Evolutionary conservation across 2,797 vertebrate genomes (phyloP).

Genomic region (Spatula clypeata): DNA sequence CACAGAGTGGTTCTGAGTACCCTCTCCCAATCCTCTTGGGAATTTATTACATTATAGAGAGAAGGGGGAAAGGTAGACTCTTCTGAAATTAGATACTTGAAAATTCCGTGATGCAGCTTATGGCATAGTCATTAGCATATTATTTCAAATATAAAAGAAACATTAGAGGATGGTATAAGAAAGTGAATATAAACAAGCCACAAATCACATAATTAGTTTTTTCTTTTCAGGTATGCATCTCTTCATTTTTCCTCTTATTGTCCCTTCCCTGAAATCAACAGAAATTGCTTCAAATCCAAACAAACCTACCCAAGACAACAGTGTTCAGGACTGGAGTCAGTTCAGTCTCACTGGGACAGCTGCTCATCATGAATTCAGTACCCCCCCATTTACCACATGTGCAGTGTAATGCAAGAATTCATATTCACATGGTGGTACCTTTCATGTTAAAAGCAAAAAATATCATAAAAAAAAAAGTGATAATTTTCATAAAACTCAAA

Average conservation of each 20-base stretch:
- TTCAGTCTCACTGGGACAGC: not conserved
- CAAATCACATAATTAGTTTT: not conserved
- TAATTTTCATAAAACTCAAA: not conserved
- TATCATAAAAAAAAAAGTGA: not conserved
- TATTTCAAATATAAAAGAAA: not conserved
- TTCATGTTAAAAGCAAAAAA: not conserved
- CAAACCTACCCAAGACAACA: not conserved
- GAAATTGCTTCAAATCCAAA: not conserved
- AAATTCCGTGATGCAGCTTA: not conserved
- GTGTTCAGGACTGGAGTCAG: not conserved
- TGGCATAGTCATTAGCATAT: not conserved
- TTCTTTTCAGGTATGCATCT: not conserved
- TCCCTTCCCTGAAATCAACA: not conserved
- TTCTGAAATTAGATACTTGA: not conserved
- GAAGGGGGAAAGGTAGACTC: not conserved
- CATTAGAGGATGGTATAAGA: not conserved
- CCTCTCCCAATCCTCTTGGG: not conserved
- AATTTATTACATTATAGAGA: not conserved
- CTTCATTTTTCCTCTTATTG: not conserved
- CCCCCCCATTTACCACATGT: accelerated
- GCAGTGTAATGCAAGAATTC: not conserved
- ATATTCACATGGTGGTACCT: not conserved
- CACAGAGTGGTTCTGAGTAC: not conserved
- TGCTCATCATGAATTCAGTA: not conserved
- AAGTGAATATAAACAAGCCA: not conserved